Conservation (phyloP, 2,113 vertebrate genomes). For the Nannobrachium achirus region DNA sequence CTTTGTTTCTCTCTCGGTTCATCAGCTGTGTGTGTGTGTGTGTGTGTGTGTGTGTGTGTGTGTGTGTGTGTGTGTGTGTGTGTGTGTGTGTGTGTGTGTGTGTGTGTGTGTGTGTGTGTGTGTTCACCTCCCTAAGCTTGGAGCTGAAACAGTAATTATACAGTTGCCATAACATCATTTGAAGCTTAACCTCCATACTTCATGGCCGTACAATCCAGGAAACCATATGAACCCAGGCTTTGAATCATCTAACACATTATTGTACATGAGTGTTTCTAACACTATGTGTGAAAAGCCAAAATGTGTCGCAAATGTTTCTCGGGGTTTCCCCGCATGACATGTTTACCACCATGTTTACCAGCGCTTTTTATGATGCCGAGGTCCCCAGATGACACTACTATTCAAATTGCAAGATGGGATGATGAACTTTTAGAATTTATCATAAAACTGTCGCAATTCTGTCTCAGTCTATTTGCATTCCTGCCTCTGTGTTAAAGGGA, state of each 20-base stretch:
- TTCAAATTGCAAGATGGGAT: neutral
- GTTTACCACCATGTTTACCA: neutral
- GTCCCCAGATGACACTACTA: neutral
- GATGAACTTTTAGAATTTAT: neutral
- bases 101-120: too few species aligned
- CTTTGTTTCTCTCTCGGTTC: too few species aligned
- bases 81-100: too few species aligned
- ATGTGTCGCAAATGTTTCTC: neutral
- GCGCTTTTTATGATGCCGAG: neutral
- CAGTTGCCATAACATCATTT: conserved; percentile 49
- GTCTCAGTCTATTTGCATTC: neutral
- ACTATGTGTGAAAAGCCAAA: neutral
- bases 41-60: conserved; percentile 8
- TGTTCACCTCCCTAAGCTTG: conserved; percentile 36
- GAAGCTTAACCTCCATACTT: conserved; percentile 26
- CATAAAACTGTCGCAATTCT: too few species aligned
- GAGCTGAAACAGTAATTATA: conserved; percentile 63
- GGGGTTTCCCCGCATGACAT: neutral
- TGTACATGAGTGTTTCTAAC: neutral
- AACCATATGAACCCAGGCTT: conserved; percentile 5
- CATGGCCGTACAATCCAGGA: conserved; percentile 16
- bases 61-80: too few species aligned
- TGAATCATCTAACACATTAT: conserved; percentile 1
- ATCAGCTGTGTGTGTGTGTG: conserved; percentile 3
- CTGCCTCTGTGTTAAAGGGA: neutral